A percentile compares a stretch with the other conserved stretches of the same genome.
Evolutionary conservation across 1,140 invertebrate species (phyloP).

Genomic region (Aporrectodea caliginosa): DNA sequence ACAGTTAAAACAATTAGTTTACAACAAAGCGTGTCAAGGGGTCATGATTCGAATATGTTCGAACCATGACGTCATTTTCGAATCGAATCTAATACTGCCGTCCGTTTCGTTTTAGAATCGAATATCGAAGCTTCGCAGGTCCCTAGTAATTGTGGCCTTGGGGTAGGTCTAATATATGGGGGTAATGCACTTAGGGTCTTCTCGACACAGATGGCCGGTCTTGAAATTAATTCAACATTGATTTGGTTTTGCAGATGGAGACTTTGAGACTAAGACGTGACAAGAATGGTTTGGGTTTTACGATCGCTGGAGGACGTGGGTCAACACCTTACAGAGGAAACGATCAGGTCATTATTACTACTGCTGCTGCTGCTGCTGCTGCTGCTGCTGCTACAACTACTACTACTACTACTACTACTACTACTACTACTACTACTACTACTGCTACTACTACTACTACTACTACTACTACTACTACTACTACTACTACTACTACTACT

Average conservation of each 20-base stretch:
- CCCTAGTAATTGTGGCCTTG: too few species aligned
- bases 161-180: too few species aligned
- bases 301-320: constrained; percentile 87
- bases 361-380: constrained; percentile 1
- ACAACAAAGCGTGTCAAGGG: too few species aligned
- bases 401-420: constrained; percentile 3
- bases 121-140: too few species aligned
- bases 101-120: too few species aligned
- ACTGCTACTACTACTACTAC: not conserved
- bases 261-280: constrained; percentile 86
- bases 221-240: too few species aligned
- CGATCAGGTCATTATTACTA: constrained; percentile 39
- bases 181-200: too few species aligned
- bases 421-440: constrained; percentile 2
- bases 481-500: not conserved
- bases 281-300: constrained; percentile 86
- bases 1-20: too few species aligned
- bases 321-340: constrained; percentile 74
- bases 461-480: constrained; percentile 3
- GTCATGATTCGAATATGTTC: too few species aligned
- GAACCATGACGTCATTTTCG: too few species aligned
- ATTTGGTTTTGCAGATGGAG: constrained; percentile 59
- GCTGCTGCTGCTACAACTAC: not conserved
- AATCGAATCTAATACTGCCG: too few species aligned
- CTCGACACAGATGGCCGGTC: too few species aligned